Percentiles rank a stretch among this genome's conserved stretches.
phyloP scores from a whole-genome alignment of 2,888 invertebrate species.

The Morinoia aosen region DNA sequence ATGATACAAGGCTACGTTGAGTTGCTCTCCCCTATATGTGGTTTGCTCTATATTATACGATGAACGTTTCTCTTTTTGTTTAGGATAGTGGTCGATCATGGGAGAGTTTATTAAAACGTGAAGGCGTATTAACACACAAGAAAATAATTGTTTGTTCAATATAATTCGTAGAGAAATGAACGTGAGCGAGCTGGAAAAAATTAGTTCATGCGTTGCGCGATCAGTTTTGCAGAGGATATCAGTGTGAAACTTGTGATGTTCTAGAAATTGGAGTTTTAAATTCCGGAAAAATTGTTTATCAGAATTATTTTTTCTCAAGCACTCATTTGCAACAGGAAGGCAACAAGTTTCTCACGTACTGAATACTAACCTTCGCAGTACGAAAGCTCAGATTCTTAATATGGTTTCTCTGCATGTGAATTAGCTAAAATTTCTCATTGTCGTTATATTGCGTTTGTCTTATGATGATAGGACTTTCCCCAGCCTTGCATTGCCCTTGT shows the following conservation, averaged over 20 bases:
- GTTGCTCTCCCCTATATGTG: not conserved
- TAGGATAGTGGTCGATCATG: not conserved
- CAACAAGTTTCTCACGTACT: too few relatives aligned
- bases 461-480: too few relatives aligned
- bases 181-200: not conserved
- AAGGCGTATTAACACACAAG: not conserved
- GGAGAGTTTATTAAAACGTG: not conserved
- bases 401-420: too few relatives aligned
- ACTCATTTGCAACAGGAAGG: too few relatives aligned
- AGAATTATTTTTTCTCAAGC: too few relatives aligned
- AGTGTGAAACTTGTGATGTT: not conserved
- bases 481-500: too few relatives aligned
- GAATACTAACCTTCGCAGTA: too few relatives aligned
- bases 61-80: not conserved
- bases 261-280: not conserved
- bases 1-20: not conserved
- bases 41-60: not conserved
- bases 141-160: too few relatives aligned
- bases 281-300: not conserved
- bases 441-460: too few relatives aligned
- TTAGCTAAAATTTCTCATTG: too few relatives aligned
- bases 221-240: not conserved
- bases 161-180: not conserved
- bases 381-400: too few relatives aligned
- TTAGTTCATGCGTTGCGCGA: not conserved